Evolutionary conservation across 2,113 vertebrate species (phyloP), one percentile per base, ranked within the genome.

Genomic region (Notechis scutatus): DNA sequence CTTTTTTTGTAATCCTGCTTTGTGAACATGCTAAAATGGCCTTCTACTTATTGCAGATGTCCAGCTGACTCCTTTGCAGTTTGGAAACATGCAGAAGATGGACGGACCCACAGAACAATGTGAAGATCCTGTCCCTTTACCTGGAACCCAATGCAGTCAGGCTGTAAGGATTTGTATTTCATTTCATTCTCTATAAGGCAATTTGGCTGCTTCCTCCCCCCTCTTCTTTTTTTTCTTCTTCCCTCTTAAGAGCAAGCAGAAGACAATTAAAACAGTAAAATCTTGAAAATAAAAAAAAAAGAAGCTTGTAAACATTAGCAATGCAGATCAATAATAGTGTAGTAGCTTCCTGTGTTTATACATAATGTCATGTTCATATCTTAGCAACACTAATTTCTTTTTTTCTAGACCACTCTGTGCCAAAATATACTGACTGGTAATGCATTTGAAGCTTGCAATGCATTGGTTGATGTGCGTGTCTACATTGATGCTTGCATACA

Each of bases 91-190:
- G 89, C 98, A 98, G 96, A 99, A 98, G 95, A 94, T 98, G 93
- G 97, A 98, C 0, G 98, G 96, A 0, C 98, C 98, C 50, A 98
- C 91, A 5, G 98, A 99, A 93, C 94, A 91, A 69, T 99, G 99
- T 57, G 96, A 96, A n/a, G 98, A 99, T 92, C 94, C 95, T n/a
- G 2, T 14, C 23, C 88, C 90, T 2, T 21, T 93, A 29, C 6
- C 95, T 86, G 56, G 0, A 0, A 3, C 3, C 24, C 96, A 96
- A 89, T 99, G 98, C 96, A 95, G 94, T 0, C 1, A 89, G 2
- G 88, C 94, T 92, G 98, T 99, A 96, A 97, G 96, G 88, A 93
- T 10, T 1, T 57, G 29, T 93, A 11, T 88, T 52, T 94, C 87
- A 74, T 47, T 74, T 57, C 88, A 59, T 74, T 42, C 64, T 59